Evolutionary conservation across 2,113 vertebrate species (phyloP).

Genomic region (Gymnorhina tibicen): DNA sequence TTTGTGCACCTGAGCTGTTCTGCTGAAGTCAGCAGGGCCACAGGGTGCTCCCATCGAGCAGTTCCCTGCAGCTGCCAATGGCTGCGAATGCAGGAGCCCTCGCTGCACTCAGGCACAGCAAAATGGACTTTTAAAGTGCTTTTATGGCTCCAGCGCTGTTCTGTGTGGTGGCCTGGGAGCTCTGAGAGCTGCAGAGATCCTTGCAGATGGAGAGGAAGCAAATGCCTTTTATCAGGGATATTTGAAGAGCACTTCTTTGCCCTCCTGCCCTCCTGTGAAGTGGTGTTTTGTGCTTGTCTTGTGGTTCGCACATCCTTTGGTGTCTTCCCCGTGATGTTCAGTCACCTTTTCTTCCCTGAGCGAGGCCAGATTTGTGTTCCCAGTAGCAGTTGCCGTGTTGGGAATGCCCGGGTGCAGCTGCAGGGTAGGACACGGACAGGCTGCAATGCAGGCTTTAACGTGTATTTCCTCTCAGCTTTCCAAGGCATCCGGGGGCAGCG

Average conservation of each 20-base stretch:
- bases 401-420: not conserved
- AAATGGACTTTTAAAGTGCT: not conserved
- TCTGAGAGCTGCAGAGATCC: not conserved
- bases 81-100: not conserved
- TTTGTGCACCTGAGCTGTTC: not conserved
- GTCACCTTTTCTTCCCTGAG: not conserved
- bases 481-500: slow-evolving; percentile 60
- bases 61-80: rapidly evolving
- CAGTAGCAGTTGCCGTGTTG: not conserved
- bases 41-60: rapidly evolving
- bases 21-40: not conserved
- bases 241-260: not conserved
- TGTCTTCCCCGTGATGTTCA: not conserved
- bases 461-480: not conserved
- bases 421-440: rapidly evolving
- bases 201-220: not conserved
- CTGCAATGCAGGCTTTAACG: not conserved
- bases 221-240: not conserved
- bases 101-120: not conserved
- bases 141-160: not conserved
- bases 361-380: not conserved
- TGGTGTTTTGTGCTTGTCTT: not conserved
- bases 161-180: not conserved
- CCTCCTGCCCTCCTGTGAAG: not conserved
- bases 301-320: not conserved